phyloP scores from a whole-genome alignment of 1,140 invertebrate species.

The Diplogasteroides magnus region DNA sequence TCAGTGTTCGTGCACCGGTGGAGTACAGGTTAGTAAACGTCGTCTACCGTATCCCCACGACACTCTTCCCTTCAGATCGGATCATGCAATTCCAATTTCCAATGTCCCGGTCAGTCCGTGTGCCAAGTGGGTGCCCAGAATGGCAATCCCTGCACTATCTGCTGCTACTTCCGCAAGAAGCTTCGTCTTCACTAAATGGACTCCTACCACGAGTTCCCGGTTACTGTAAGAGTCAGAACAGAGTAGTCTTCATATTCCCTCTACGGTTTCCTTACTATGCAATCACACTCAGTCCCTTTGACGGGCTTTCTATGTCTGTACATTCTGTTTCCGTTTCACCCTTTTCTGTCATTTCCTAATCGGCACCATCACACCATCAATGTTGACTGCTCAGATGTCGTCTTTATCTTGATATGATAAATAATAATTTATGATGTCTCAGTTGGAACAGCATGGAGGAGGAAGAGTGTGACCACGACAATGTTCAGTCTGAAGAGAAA shows the following conservation, averaged over 20 bases:
- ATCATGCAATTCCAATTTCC: conserved; percentile 46
- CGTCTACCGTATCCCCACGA: not conserved
- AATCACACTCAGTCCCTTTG: too few species aligned
- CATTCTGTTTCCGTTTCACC: too few species aligned
- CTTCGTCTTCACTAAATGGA: conserved; percentile 17
- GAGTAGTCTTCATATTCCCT: not conserved
- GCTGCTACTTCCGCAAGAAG: conserved; percentile 47
- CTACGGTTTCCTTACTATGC: not conserved
- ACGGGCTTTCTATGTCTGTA: too few species aligned
- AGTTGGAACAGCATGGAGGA: conserved; percentile 2
- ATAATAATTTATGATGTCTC: not conserved
- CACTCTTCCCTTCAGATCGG: conserved; percentile 34
- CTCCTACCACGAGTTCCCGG: too few species aligned
- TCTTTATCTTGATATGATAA: too few species aligned
- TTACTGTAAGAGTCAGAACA: too few species aligned
- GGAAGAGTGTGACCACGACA: conserved; percentile 46
- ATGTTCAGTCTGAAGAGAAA: conserved; percentile 33
- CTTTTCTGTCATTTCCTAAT: too few species aligned
- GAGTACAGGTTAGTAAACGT: conserved; percentile 28
- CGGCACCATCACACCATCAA: too few species aligned
- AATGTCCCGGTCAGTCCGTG: conserved; percentile 51
- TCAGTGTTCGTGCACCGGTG: conserved; percentile 42
- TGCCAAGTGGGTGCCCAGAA: conserved; percentile 43
- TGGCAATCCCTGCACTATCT: conserved; percentile 37
- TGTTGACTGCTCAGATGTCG: too few species aligned